Percentiles rank a stretch among this genome's conserved stretches.
Evolutionary conservation across 1,140 invertebrate species (phyloP).

Genomic region (Drosophila murphyi): DNA sequence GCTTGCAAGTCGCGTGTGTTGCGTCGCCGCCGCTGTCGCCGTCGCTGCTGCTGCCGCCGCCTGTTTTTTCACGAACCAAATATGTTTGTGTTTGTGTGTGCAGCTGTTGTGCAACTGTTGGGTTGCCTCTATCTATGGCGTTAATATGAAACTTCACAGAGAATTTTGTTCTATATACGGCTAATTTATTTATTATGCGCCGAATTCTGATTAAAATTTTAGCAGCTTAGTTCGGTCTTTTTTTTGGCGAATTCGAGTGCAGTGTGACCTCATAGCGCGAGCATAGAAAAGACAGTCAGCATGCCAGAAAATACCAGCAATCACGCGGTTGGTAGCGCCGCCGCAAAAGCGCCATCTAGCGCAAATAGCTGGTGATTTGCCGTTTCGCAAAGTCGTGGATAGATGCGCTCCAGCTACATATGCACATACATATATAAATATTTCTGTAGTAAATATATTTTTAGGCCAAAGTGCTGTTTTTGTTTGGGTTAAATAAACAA

Average conservation of each 20-base stretch:
- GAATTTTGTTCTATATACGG: constrained; percentile 28
- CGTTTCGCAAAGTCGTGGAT: neutral
- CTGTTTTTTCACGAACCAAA: constrained; percentile 69
- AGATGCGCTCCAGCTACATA: neutral
- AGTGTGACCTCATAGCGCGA: constrained; percentile 22
- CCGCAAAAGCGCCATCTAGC: constrained; percentile 19
- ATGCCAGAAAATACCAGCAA: constrained; percentile 15
- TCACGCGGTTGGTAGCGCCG: constrained; percentile 26
- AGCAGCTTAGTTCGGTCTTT: constrained; percentile 28
- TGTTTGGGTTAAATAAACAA: no score
- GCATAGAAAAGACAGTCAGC: constrained; percentile 3
- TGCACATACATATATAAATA: neutral
- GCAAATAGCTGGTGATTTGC: neutral
- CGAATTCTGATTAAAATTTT: constrained; percentile 38
- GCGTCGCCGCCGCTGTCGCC: constrained; percentile 45
- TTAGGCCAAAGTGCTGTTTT: no score
- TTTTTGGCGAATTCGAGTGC: constrained; percentile 37
- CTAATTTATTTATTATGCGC: constrained; percentile 35
- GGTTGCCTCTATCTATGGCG: constrained; percentile 23
- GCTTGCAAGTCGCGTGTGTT: constrained; percentile 62
- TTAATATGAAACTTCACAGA: constrained; percentile 62
- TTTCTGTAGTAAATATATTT: neutral
- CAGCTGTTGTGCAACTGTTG: constrained; percentile 19
- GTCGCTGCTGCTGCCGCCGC: constrained; percentile 56
- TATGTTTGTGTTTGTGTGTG: constrained; percentile 34